These are phyloP conservation scores for Napeogenes sylphis DNA, from an alignment of 2,888 invertebrate genomes.

Conservation along the genomic window DNA sequence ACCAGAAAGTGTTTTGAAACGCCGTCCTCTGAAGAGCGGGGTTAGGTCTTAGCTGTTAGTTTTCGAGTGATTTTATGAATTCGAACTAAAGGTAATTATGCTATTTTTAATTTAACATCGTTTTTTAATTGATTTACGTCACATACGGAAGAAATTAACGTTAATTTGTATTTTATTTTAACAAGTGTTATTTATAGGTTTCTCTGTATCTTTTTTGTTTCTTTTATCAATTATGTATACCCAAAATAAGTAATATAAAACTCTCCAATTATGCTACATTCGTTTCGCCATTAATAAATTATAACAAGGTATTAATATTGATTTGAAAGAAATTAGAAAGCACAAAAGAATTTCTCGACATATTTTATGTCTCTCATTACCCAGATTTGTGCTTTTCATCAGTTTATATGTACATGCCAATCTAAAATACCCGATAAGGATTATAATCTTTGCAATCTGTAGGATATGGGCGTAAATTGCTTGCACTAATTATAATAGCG, in stretches of 20 bases:
- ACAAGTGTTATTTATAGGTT: neutral
- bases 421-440: neutral
- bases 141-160: neutral
- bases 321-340: constrained; percentile 19
- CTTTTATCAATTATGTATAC: too few relatives aligned
- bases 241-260: too few relatives aligned
- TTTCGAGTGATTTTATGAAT: constrained; percentile 6
- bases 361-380: constrained; percentile 31
- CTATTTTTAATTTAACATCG: neutral
- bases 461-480: constrained; percentile 3
- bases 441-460: neutral
- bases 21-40: constrained; percentile 32
- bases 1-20: constrained; percentile 44
- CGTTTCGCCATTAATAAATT: neutral
- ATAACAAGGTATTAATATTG: neutral
- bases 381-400: constrained; percentile 30
- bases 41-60: constrained; percentile 24
- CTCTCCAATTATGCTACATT: neutral
- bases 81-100: constrained; percentile 1
- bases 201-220: neutral
- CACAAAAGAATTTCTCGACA: constrained; percentile 26
- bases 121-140: neutral
- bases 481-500: constrained; percentile 1
- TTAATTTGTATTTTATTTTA: too few relatives aligned
- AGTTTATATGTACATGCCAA: constrained; percentile 19